Evolutionary conservation across 2,113 vertebrate genomes (phyloP).

Genomic region (Esox niger): DNA sequence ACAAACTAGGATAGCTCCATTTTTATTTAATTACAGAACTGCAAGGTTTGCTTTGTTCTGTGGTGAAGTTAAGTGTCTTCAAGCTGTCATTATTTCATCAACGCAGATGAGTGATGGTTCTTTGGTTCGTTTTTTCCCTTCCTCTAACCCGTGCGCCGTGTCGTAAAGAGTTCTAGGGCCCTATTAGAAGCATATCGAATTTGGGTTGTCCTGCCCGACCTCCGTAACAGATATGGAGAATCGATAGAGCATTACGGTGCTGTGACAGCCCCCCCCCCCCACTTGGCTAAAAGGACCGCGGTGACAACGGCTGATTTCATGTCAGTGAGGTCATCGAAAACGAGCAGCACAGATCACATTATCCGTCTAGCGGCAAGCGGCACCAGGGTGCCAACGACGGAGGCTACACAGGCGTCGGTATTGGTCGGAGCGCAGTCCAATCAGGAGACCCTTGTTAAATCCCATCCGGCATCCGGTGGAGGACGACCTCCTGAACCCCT

Average conservation of each 20-base stretch:
- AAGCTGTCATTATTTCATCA: conserved; percentile 29
- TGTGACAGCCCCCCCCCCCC: conserved; percentile 59
- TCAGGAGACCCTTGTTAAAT: not conserved
- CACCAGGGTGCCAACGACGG: not conserved
- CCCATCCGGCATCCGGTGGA: not conserved
- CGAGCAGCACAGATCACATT: conserved; percentile 52
- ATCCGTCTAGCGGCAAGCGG: conserved; percentile 38
- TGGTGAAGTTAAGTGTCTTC: not conserved
- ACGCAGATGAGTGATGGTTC: not conserved
- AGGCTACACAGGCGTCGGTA: too few relatives aligned
- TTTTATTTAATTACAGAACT: conserved; percentile 55
- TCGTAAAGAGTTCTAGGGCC: conserved; percentile 61
- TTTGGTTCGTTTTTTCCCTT: conserved; percentile 51
- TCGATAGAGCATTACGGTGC: conserved; percentile 70
- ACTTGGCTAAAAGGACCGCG: conserved; percentile 48
- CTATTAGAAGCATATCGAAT: conserved; percentile 76
- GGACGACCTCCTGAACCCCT: not conserved
- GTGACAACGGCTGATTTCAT: conserved; percentile 54
- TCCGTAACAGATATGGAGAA: conserved; percentile 77
- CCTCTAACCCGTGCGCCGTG: conserved; percentile 49
- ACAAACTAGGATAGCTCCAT: conserved; percentile 41
- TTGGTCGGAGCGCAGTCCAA: too few relatives aligned
- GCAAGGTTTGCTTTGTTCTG: conserved; percentile 46
- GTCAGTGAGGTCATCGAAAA: not conserved
- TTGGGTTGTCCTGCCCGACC: conserved; percentile 63